phyloP scores from a whole-genome alignment of 2,113 vertebrate species.

The Podarcis muralis region DNA sequence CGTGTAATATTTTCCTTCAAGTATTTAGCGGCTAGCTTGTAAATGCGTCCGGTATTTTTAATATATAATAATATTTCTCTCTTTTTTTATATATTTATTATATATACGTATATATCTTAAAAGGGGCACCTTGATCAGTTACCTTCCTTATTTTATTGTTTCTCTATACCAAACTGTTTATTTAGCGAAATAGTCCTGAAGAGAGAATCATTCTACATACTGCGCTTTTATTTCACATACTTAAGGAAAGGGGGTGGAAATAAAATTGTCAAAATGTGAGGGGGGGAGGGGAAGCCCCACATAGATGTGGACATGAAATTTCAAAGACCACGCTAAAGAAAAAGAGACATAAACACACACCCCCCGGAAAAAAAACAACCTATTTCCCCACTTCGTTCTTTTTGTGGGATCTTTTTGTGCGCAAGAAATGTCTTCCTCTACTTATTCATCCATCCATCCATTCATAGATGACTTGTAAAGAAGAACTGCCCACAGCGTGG shows the following conservation, averaged over 20 bases:
- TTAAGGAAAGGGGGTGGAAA: slow-evolving; percentile 65
- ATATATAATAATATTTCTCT: background rate
- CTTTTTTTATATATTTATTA: background rate
- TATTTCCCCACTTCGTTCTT: slow-evolving; percentile 72
- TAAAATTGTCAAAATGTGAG: slow-evolving; percentile 52
- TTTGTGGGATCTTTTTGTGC: background rate
- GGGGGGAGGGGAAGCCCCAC: slow-evolving; percentile 50
- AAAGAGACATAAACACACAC: background rate
- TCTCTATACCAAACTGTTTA: slow-evolving; percentile 83
- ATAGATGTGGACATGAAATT: slow-evolving; percentile 83
- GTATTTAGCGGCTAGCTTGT: slow-evolving; percentile 71
- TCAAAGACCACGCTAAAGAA: slow-evolving; percentile 80
- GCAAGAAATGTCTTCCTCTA: background rate
- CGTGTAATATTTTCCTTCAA: slow-evolving; percentile 73
- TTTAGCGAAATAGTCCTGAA: slow-evolving; percentile 87
- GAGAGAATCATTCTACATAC: slow-evolving; percentile 85
- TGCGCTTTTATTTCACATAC: slow-evolving; percentile 85
- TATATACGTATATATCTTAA: slow-evolving; percentile 56
- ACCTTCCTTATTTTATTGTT: slow-evolving; percentile 63
- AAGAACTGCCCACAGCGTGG: background rate
- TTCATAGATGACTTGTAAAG: background rate
- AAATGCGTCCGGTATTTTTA: slow-evolving; percentile 43
- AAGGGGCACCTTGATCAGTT: slow-evolving; percentile 72
- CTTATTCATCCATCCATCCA: too few species aligned
- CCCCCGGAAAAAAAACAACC: background rate